Percentiles rank a stretch among this genome's conserved stretches.
phyloP scores from a whole-genome alignment of 2,113 vertebrate genomes.

The Burhinus bistriatus region DNA sequence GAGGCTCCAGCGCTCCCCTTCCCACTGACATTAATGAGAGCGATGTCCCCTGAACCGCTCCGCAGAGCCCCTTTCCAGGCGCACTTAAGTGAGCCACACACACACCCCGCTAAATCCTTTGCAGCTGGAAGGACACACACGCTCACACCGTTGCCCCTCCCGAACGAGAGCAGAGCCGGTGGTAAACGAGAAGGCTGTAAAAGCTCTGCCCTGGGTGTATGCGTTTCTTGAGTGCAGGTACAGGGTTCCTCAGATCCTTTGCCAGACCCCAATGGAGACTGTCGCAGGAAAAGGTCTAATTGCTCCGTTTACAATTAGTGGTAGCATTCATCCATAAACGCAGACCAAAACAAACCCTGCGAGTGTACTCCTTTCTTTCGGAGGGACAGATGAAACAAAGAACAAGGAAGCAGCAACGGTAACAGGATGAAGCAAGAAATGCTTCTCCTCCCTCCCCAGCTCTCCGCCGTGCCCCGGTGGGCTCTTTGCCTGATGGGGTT shows the following conservation, averaged over 20 bases:
- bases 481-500: neutral
- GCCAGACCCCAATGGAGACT: neutral
- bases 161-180: neutral
- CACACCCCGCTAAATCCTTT: slow-evolving; percentile 1
- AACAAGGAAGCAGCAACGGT: neutral
- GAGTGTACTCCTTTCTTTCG: neutral
- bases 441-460: neutral
- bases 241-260: neutral
- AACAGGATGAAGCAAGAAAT: neutral
- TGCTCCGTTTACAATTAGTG: slow-evolving; percentile 32
- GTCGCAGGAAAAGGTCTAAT: slow-evolving; percentile 15
- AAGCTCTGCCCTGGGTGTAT: neutral
- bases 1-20: neutral
- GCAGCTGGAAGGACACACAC: slow-evolving; percentile 26
- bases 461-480: neutral
- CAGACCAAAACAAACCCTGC: neutral
- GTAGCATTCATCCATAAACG: neutral
- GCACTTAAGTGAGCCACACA: slow-evolving; percentile 8
- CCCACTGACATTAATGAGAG: neutral
- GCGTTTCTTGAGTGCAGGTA: neutral
- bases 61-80: slow-evolving; percentile 1
- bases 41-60: neutral
- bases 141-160: neutral
- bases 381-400: neutral
- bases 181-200: slow-evolving; percentile 22